phyloP scores from a whole-genome alignment of 1,140 invertebrate species.

The Zophobas morio region DNA sequence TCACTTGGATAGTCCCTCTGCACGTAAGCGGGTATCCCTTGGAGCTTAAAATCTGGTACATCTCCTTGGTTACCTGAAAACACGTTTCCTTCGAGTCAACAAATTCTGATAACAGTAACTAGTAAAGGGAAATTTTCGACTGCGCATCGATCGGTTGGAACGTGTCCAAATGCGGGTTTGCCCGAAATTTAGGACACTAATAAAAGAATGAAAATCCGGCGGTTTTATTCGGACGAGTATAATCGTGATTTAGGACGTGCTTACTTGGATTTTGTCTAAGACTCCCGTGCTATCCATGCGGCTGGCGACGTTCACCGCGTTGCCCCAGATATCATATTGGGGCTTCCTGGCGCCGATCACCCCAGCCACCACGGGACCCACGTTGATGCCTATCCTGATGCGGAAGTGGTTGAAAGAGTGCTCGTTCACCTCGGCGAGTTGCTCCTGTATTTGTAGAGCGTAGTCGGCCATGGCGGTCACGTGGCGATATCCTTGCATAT shows the following conservation, averaged over 20 bases:
- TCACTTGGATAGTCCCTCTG: slow-evolving; percentile 89
- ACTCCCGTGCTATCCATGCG: slow-evolving; percentile 91
- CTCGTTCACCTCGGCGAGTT: slow-evolving; percentile 93
- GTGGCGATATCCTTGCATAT: slow-evolving; percentile 83
- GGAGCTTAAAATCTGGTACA: slow-evolving; percentile 81
- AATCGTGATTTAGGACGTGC: neutral
- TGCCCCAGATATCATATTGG: slow-evolving; percentile 95
- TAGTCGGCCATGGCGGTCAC: slow-evolving; percentile 94
- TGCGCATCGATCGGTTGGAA: slow-evolving; percentile 15
- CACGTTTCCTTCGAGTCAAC: slow-evolving; percentile 9
- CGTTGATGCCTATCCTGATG: slow-evolving; percentile 94
- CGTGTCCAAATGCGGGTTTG: slow-evolving; percentile 14
- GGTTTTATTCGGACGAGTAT: slow-evolving; percentile 18
- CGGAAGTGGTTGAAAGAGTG: slow-evolving; percentile 98
- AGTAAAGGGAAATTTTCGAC: slow-evolving; percentile 14
- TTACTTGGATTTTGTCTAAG: slow-evolving; percentile 86
- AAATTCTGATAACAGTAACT: neutral
- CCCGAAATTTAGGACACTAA: slow-evolving; percentile 1
- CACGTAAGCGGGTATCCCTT: slow-evolving; percentile 85
- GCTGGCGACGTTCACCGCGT: slow-evolving; percentile 94
- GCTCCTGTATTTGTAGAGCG: slow-evolving; percentile 87
- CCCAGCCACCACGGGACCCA: slow-evolving; percentile 95
- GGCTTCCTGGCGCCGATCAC: slow-evolving; percentile 95
- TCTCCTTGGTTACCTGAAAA: slow-evolving; percentile 87
- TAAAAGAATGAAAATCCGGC: slow-evolving; percentile 1